These are phyloP conservation scores for Aplysina aerophoba DNA, from an alignment of 37 sponge, comb jelly and placozoan genomes.

Conservation along the genomic window DNA sequence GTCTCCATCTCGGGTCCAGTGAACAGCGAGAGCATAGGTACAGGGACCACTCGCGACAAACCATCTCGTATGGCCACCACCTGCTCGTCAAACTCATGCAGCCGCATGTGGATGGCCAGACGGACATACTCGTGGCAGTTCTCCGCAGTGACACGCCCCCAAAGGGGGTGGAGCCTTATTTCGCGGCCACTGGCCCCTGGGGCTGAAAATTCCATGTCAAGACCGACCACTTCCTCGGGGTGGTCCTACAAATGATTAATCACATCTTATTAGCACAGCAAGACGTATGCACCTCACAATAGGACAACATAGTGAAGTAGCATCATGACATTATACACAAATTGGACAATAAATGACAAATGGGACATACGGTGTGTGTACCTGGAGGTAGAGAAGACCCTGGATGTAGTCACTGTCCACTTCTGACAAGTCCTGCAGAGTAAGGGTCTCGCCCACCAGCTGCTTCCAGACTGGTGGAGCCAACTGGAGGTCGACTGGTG, in stretches of 20 bases:
- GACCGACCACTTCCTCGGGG: slow-evolving; percentile 70
- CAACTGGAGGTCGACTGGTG: slow-evolving; percentile 80
- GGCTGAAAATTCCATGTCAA: slow-evolving; percentile 86
- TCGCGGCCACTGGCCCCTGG: slow-evolving; percentile 88
- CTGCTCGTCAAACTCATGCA: slow-evolving; percentile 94
- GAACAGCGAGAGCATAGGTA: slow-evolving; percentile 91
- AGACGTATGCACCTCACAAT: no score
- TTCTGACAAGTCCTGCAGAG: slow-evolving; percentile 83
- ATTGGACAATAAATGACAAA: no score
- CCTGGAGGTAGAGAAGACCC: slow-evolving; percentile 71
- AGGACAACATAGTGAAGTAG: no score
- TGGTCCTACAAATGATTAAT: slow-evolving; percentile 50
- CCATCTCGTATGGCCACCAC: slow-evolving; percentile 81
- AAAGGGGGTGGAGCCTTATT: slow-evolving; percentile 71
- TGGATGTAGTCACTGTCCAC: slow-evolving; percentile 91
- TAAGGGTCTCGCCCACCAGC: slow-evolving; percentile 79
- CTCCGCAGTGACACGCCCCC: slow-evolving; percentile 66
- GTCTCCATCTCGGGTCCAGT: slow-evolving; percentile 88
- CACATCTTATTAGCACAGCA: no score
- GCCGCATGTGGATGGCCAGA: slow-evolving; percentile 78
- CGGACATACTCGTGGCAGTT: slow-evolving; percentile 86
- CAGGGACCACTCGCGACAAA: slow-evolving; percentile 83
- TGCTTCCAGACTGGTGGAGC: slow-evolving; percentile 97
- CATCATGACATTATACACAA: no score
- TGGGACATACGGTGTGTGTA: no score